A percentile compares a stretch with the other conserved stretches of the same genome.
Conservation (phyloP, 2,888 invertebrate genomes). For the Willowsia nigromaculata region DNA sequence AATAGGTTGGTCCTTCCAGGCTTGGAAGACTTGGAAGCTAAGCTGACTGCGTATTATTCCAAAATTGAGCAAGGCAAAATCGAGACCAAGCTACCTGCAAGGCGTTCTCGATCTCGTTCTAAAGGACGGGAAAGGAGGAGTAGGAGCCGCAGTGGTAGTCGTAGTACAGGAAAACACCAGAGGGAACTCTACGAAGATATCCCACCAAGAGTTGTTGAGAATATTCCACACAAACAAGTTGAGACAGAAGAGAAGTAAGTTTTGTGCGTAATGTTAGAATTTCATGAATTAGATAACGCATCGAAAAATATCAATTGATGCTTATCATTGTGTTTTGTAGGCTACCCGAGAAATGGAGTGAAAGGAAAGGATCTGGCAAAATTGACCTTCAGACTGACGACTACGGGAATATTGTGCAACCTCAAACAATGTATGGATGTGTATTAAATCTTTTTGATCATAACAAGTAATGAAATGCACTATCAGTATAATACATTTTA, state of each 20-base stretch:
- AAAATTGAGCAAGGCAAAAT: slow-evolving; percentile 86
- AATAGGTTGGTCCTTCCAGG: too few relatives aligned
- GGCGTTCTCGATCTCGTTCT: not conserved
- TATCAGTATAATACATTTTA: too few relatives aligned
- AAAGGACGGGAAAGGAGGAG: not conserved
- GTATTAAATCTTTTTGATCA: too few relatives aligned
- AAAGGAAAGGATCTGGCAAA: slow-evolving; percentile 62
- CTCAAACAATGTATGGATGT: slow-evolving; percentile 64
- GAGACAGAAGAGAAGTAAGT: slow-evolving; percentile 18
- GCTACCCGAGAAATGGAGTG: slow-evolving; percentile 33
- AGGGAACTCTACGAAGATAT: slow-evolving; percentile 59
- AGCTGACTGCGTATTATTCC: slow-evolving; percentile 89
- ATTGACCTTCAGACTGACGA: slow-evolving; percentile 75
- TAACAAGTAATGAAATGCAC: too few relatives aligned
- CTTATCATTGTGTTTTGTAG: not conserved
- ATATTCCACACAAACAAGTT: slow-evolving; percentile 6
- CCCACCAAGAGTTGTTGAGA: slow-evolving; percentile 66
- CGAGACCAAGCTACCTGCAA: slow-evolving; percentile 75
- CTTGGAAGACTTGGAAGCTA: slow-evolving; percentile 88
- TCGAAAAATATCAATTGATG: too few relatives aligned
- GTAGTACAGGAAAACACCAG: not conserved
- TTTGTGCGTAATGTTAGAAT: not conserved
- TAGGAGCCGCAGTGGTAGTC: slow-evolving; percentile 2
- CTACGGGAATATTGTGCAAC: slow-evolving; percentile 73
- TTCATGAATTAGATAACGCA: too few relatives aligned